Evolutionary conservation across 1,140 invertebrate species (phyloP), one percentile per base, ranked within the genome.

Genomic region (Euwallacea similis): DNA sequence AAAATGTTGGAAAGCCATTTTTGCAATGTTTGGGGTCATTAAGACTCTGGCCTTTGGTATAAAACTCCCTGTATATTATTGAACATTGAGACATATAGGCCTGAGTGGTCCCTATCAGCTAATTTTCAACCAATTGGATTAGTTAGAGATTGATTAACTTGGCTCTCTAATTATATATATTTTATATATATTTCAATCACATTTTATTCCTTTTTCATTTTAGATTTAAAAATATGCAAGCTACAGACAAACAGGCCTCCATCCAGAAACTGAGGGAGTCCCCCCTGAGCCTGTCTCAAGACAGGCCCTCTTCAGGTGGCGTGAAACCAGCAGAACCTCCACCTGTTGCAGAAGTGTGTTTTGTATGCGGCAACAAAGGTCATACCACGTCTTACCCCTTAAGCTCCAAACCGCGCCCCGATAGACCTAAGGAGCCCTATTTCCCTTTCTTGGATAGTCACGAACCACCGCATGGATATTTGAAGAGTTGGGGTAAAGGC

Each of bases 361-460:
- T 93, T 83, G 93, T 96, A 11, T 96, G 94, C 83, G 93, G 93
- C 42, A 90, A 89, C 66, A 83, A 86, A 13, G 87, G 88, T 70
- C 89, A 91, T 76, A 84, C 86, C 50, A 90, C 92, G 60, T 87
- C 88, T 73, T 90, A 87, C 80, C 87, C 87, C 77, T 79, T 94
- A 41, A 85, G 89, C 74, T 86, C 88, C 13, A 90, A 90, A 77
- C 88, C 89, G 11, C 85, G 85, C 70, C 83, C 85, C 4, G 84
- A 85, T 53, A 80, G 85, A 10, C 83, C 87, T 6, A 82, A 82
- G 0, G 91, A 93, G 77, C 89, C 94, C 2, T 94, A 93, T 82
- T 97, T 96, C 83, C 94, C 94, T 16, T 97, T 98, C 84, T 84
- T 97, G 73, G 91, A 93, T 74, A 89, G 90, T 6, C 94, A 97